Conservation (phyloP, 2,797 vertebrate species). For the Myripristis murdjan region DNA sequence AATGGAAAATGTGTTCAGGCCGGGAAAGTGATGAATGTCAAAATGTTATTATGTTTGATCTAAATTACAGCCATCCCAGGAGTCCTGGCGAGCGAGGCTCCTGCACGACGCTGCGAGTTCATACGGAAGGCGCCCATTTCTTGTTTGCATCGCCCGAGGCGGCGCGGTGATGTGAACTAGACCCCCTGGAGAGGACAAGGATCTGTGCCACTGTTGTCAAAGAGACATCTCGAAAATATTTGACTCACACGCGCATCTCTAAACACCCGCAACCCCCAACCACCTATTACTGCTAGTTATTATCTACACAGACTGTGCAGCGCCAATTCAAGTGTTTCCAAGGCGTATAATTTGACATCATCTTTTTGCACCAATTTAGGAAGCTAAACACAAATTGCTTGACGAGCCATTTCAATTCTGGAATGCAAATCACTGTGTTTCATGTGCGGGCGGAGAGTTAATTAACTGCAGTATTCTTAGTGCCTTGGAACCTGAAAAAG, state of each 20-base stretch:
- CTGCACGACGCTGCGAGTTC: constrained; percentile 18
- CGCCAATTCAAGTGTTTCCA: constrained; percentile 7
- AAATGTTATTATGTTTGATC: constrained; percentile 46
- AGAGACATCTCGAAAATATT: constrained; percentile 21
- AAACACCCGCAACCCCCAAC: neutral
- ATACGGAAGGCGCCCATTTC: neutral
- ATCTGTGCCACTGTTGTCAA: neutral
- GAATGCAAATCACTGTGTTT: constrained; percentile 47
- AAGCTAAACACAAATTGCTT: constrained; percentile 42
- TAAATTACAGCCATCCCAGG: constrained; percentile 20
- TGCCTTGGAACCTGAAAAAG: constrained; percentile 39
- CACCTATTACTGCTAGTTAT: constrained; percentile 14
- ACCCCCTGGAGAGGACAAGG: neutral
- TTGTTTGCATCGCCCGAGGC: constrained; percentile 11
- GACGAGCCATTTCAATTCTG: constrained; percentile 34
- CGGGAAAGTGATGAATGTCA: constrained; percentile 54
- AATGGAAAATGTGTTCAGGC: constrained; percentile 56
- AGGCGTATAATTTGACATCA: constrained; percentile 14
- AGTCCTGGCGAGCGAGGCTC: constrained; percentile 17
- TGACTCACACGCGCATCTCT: constrained; percentile 18
- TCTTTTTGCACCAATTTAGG: constrained; percentile 15
- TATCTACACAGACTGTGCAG: neutral
- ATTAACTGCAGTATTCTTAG: constrained; percentile 56
- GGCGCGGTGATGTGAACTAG: constrained; percentile 4
- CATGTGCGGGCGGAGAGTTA: constrained; percentile 46